phyloP scores from a whole-genome alignment of 1,140 invertebrate genomes.

The Probaryconus sp. region DNA sequence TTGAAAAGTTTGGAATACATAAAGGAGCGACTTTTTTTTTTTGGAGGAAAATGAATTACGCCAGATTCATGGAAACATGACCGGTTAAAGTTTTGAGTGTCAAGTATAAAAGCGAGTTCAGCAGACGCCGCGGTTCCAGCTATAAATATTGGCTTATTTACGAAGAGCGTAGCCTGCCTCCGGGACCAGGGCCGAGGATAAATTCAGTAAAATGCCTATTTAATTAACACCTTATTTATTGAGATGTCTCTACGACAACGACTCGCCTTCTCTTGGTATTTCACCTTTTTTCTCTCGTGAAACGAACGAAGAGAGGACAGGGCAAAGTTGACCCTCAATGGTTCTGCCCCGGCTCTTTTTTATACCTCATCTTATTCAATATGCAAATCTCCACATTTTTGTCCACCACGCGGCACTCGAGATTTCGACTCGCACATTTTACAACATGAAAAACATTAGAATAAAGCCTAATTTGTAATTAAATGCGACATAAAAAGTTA shows the following conservation, averaged over 20 bases:
- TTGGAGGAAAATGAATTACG: constrained; percentile 32
- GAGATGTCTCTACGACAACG: constrained; percentile 68
- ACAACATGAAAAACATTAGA: background rate
- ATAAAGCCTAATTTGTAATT: too few species aligned
- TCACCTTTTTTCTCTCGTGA: constrained; percentile 48
- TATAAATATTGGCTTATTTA: constrained; percentile 77
- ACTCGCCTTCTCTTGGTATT: constrained; percentile 58
- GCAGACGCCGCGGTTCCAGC: constrained; percentile 48
- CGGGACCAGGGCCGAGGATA: constrained; percentile 68
- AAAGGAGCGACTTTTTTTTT: background rate
- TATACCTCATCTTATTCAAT: constrained; percentile 33
- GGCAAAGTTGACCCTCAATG: constrained; percentile 55
- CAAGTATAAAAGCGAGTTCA: constrained; percentile 64
- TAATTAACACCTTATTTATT: constrained; percentile 79
- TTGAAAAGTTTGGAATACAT: constrained; percentile 13
- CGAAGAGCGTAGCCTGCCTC: constrained; percentile 65
- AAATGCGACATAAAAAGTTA: too few species aligned
- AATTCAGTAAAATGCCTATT: constrained; percentile 75
- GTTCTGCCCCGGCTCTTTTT: constrained; percentile 26
- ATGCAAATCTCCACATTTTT: constrained; percentile 43
- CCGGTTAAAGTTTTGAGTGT: constrained; percentile 58
- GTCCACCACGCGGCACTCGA: background rate
- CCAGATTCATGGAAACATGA: constrained; percentile 25
- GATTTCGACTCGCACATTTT: background rate
- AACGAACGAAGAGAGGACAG: constrained; percentile 29